Base-by-base conservation (phyloP, 2,113 vertebrate genomes). In the Toxostoma redivivum region DNA sequence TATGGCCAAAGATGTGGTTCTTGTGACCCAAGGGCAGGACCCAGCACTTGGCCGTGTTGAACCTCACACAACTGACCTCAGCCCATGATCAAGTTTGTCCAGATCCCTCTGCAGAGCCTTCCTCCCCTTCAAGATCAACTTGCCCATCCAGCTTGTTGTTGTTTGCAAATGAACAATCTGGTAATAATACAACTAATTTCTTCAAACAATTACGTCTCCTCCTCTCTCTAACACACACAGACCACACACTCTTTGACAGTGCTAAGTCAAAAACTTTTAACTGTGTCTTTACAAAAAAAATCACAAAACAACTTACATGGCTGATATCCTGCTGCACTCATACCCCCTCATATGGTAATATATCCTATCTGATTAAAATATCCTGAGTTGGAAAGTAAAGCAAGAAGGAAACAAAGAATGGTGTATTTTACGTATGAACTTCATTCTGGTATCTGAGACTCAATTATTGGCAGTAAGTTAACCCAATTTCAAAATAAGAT, bases 141-240 rank as follows among this genome's bases (percentile, higher is more conserved):
- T 0, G 0, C 23, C 2, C 30, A 25, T 7, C 16, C 57, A 64
- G 6, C 11, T n/a, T 24, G 18, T 23, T 48, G 45, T 4, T 56
- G 25, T 17, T 53, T 42, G 16, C 40, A 71, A 62, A 70, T n/a
- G 12, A 88, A 72, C 9, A 42, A 18, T 38, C 31, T 23, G 23
- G 24, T 38, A 81, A 37, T 33, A 81, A 69, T 4, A 27, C 15
- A 81, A 78, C 8, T 18, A 9, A 56, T 47, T 86, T 81, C 33
- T 76, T 69, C 60, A 53, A 74, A 54, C 5, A 35, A 25, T 60
- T 33, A 15, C 42, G 20, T 40, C 61, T 74, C 15, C 45, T 50
- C 22, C 20, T 60, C 28, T 35, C 24, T 60, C 13, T 45, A 56
- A 47, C 12, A 50, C 5, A 51, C 10, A 38, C 7, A 62, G 20